Percentiles rank a stretch among this genome's conserved stretches.
Evolutionary conservation across 2,797 vertebrate species (phyloP).

Genomic region (Limosa lapponica): DNA sequence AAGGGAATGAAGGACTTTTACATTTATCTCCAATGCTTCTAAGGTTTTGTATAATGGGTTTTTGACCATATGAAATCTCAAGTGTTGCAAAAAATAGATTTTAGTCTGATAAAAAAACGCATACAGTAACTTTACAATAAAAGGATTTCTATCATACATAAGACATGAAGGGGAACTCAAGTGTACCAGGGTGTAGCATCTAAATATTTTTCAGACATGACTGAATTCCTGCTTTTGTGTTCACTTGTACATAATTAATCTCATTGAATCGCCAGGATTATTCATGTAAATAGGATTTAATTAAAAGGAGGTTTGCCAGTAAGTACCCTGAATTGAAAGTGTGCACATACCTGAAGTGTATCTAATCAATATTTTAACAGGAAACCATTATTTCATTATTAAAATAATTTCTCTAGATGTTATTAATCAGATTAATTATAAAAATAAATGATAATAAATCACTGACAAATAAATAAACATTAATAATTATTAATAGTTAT

Average conservation of each 20-base stretch:
- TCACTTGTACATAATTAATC: background rate
- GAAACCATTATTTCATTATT: background rate
- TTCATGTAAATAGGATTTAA: slow-evolving; percentile 1
- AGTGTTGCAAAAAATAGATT: background rate
- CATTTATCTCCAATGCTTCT: background rate
- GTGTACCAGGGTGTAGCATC: background rate
- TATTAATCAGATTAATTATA: background rate
- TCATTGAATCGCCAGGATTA: slow-evolving; percentile 11
- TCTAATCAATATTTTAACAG: slow-evolving; percentile 14
- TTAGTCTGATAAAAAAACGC: background rate
- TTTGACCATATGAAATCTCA: background rate
- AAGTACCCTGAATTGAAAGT: background rate
- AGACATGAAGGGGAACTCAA: background rate
- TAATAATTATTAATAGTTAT: background rate
- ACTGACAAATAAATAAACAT: background rate
- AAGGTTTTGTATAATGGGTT: background rate
- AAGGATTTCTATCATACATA: background rate
- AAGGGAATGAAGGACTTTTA: background rate
- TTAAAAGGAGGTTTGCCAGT: slow-evolving; percentile 12
- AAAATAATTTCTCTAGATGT: background rate
- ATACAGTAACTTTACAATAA: background rate
- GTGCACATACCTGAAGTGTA: background rate
- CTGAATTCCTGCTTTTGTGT: background rate
- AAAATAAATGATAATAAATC: background rate
- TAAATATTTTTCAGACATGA: slow-evolving; percentile 18